Base-by-base conservation (phyloP, 1,140 invertebrate genomes). In the Metopolophium dirhodum region DNA sequence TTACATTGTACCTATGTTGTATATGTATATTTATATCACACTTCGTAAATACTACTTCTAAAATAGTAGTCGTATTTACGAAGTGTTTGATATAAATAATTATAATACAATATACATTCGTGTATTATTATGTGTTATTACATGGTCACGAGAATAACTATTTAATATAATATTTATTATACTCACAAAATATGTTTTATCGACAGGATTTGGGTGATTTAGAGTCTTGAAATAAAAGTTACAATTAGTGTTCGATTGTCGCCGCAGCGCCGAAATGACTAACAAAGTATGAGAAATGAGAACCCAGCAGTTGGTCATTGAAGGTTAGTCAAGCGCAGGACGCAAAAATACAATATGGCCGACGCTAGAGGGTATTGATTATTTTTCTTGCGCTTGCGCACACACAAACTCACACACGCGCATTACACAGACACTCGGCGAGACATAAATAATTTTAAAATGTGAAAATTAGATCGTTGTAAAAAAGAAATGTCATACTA, bases 251-350 rank as follows among this genome's bases (percentile, higher is more conserved):
- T 89, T 41, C 35, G 35, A 57, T 35, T 35, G 51, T 57, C 49
- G 37, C 35, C 3, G 88, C 37, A 57, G 35, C 88, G 88, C 9
- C 35, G n/a, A 89, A 89, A 89, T 57, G 51, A 89, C 45, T 51
- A 54, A 89, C 45, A 87, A 37, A 89, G 49, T 54, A 54, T 22
- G 37, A 90, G 23, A 90, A 37, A 45, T 11, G 41, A 30, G 37
- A 61, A 57, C 91, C 82, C 91, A 85, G 82, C 82, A 54, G 91
- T 85, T 85, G 77, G 91, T 85, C 35, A 41, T 54, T 57, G 86
- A 93, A 93, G 49, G 91, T 93, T 93, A 86, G 91, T 85, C 82
- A 93, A 82, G 91, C 91, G 91, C 91, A 93, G 91, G 91, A 86
- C 1, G 37, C 37, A n/a, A n/a, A n/a, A n/a, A n/a, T n/a, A n/a